Conservation (phyloP, 2,888 invertebrate genomes). For the Caenorhabditis parvicauda region DNA sequence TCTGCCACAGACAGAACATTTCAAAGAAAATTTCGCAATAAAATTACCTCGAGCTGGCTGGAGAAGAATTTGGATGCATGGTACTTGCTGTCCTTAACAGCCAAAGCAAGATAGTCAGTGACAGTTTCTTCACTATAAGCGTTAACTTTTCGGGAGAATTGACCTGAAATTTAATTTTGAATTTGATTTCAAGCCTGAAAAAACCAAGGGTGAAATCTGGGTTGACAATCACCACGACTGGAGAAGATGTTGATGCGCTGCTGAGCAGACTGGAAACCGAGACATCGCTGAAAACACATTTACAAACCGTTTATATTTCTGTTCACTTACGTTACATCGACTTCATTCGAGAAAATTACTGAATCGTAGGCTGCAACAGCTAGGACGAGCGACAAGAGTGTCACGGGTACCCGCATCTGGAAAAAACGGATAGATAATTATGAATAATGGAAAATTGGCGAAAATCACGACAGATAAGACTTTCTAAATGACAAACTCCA, state of each 20-base stretch:
- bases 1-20: background rate
- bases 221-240: constrained; percentile 39
- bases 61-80: constrained; percentile 30
- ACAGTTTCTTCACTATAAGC: constrained; percentile 27
- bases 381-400: constrained; percentile 23
- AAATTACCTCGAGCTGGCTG: constrained; percentile 25
- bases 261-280: constrained; percentile 4
- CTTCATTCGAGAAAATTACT: constrained; percentile 38
- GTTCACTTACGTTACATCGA: constrained; percentile 31
- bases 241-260: constrained; percentile 25
- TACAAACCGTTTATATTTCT: constrained; percentile 1
- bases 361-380: constrained; percentile 38
- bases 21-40: no score
- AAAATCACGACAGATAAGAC: no score
- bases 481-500: no score
- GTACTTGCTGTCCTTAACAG: constrained; percentile 28
- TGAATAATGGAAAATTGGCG: constrained; percentile 1
- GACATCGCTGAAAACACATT: background rate
- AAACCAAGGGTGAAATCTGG: constrained; percentile 42
- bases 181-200: background rate
- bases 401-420: constrained; percentile 40
- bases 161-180: constrained; percentile 22
- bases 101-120: constrained; percentile 24
- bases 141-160: constrained; percentile 31
- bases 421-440: constrained; percentile 5